A percentile compares a stretch with the other conserved stretches of the same genome.
Conservation (phyloP, 2,888 invertebrate species). For the Euclidia mi region DNA sequence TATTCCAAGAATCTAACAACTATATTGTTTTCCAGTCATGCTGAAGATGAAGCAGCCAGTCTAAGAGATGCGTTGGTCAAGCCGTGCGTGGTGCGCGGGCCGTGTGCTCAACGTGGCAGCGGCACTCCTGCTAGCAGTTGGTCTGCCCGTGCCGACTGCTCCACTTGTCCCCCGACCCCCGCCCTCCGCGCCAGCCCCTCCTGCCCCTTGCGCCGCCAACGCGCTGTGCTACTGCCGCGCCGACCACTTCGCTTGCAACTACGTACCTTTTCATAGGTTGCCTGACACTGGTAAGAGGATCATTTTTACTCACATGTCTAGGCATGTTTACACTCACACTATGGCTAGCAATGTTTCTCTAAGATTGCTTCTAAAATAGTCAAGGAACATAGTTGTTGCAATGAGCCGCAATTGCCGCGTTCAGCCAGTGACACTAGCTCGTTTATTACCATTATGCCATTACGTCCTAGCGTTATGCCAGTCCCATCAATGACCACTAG, state of each 20-base stretch:
- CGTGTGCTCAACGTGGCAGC: slow-evolving; percentile 29
- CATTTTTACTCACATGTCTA: too few relatives aligned
- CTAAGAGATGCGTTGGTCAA: slow-evolving; percentile 20
- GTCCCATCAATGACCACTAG: too few relatives aligned
- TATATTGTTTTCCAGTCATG: neutral
- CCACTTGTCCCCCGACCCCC: slow-evolving; percentile 20
- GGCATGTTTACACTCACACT: too few relatives aligned
- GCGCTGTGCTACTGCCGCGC: slow-evolving; percentile 71
- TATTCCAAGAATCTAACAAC: too few relatives aligned
- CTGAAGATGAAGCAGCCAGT: neutral
- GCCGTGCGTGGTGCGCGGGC: slow-evolving; percentile 18
- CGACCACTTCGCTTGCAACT: slow-evolving; percentile 74
- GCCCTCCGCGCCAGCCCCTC: slow-evolving; percentile 48
- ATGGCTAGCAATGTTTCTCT: too few relatives aligned
- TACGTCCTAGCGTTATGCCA: too few relatives aligned
- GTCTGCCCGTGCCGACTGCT: slow-evolving; percentile 36
- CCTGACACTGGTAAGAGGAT: slow-evolving; percentile 66
- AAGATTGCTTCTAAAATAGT: too few relatives aligned
- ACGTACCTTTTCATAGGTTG: slow-evolving; percentile 74
- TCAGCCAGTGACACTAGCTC: too few relatives aligned
- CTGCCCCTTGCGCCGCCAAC: slow-evolving; percentile 42
- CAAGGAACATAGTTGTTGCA: too few relatives aligned
- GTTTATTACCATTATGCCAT: too few relatives aligned
- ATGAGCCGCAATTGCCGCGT: too few relatives aligned
- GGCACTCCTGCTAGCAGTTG: slow-evolving; percentile 33